Evolutionary conservation across 2,113 vertebrate genomes (phyloP).

Genomic region (Hydropotes inermis): DNA sequence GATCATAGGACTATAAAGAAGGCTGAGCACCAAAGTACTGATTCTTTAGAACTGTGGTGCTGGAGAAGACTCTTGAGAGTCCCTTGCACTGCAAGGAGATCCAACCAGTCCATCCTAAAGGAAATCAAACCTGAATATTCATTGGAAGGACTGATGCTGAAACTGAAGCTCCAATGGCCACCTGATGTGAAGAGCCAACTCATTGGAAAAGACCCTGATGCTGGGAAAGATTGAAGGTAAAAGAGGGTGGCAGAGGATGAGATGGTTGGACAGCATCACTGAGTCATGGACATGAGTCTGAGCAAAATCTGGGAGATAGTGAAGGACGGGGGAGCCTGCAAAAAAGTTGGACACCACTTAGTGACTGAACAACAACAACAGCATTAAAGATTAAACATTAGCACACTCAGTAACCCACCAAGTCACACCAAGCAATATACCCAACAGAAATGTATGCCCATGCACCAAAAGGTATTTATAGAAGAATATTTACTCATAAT

Average conservation of each 20-base stretch:
- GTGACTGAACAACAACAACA: not conserved
- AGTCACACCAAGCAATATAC: not conserved
- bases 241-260: not conserved
- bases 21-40: not conserved
- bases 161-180: not conserved
- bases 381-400: not conserved
- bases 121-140: not conserved
- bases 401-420: not conserved
- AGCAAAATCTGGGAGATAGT: not conserved
- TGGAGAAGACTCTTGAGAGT: not conserved
- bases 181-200: not conserved
- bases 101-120: not conserved
- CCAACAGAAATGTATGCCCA: not conserved
- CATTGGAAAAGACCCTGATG: not conserved
- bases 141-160: not conserved
- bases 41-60: not conserved
- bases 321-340: not conserved
- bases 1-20: not conserved
- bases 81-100: not conserved
- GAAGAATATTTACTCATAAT: not conserved
- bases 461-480: not conserved
- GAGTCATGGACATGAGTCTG: not conserved
- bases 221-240: not conserved
- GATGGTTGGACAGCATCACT: not conserved
- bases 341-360: not conserved